Base-by-base conservation (phyloP, 2,888 invertebrate genomes). In the Lissocephala sabroskyi region DNA sequence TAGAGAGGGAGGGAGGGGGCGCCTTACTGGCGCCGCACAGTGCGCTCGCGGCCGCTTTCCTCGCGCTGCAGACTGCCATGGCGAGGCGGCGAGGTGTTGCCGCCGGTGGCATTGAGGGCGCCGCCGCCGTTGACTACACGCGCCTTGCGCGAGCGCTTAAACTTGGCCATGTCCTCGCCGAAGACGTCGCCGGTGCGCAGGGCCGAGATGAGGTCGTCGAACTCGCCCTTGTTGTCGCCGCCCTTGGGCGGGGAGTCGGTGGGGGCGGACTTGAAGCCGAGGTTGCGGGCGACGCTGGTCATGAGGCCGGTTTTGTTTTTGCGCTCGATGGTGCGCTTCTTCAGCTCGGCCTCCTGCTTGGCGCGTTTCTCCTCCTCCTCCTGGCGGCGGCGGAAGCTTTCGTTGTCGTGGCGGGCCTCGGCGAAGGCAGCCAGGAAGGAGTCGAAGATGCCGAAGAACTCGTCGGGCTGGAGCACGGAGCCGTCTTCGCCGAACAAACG, bases 201-300 rank as follows among this genome's bases (percentile, higher is more conserved):
- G 0, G 97, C 97, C 0, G 97, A 97, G 80, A 97, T 97, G 65
- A 97, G 87, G 85, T 97, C 97, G 80, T 97, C 97, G 84, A 97
- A 97, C 85, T 97, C 97, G 6, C 97, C 96, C 78, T 95, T 91
- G 45, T 82, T 83, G 45, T 79, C 74, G 19, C 74, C 63, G 19
- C 74, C 63, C 65, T 89, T 90, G 52, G 88, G 88, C 41, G 91
- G 65, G 13, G 71, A 62, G 2, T 59, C 65, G 17, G 61, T 56
- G 3, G 16, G 18, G 18, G 84, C 85, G 11, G 82, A 86, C 66
- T 91, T 92, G 44, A 89, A 84, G 51, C 87, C 91, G 47, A 92
- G 85, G 14, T 92, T 91, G 62, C 90, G 89, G 39, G 89, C 90
- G 11, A 93, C 92, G 1, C 92, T 91, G 60, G 91, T 90, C 43